phyloP scores from a whole-genome alignment of 2,888 invertebrate species.

The Agonopterix alstromeriana region DNA sequence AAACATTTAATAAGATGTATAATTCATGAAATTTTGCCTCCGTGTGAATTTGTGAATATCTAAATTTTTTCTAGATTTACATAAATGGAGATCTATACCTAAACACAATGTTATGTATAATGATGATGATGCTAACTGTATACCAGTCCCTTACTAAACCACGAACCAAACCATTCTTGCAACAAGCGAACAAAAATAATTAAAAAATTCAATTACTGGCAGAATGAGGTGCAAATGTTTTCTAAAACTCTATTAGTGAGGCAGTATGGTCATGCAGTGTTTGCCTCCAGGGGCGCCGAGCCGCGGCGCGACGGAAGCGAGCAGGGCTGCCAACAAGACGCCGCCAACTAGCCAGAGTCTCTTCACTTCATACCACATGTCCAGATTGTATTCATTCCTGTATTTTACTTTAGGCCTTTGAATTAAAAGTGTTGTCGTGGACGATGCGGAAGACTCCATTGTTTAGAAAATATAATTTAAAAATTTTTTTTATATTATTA shows the following conservation, averaged over 20 bases:
- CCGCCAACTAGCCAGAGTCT: slow-evolving; percentile 51
- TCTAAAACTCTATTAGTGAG: slow-evolving; percentile 48
- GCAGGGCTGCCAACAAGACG: slow-evolving; percentile 37
- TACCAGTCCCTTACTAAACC: neutral
- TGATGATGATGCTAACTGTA: neutral
- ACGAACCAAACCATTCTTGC: slow-evolving; percentile 2
- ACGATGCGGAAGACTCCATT: slow-evolving; percentile 5
- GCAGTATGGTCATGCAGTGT: slow-evolving; percentile 38
- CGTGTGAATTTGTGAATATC: no score
- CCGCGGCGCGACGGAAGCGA: slow-evolving; percentile 48
- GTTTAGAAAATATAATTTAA: neutral
- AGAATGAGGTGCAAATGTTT: slow-evolving; percentile 51
- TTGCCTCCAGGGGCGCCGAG: slow-evolving; percentile 65
- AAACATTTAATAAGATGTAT: no score
- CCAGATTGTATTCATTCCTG: slow-evolving; percentile 31
- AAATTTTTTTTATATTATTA: neutral
- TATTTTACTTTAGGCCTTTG: slow-evolving; percentile 10
- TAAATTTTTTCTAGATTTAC: no score
- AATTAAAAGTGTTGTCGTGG: slow-evolving; percentile 17
- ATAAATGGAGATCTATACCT: no score
- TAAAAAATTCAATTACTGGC: slow-evolving; percentile 37
- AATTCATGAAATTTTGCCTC: no score
- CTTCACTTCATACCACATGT: slow-evolving; percentile 39
- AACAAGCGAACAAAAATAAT: slow-evolving; percentile 10
- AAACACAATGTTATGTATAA: no score